phyloP scores from a whole-genome alignment of 2,888 invertebrate genomes.

The Byasa hedistus region DNA sequence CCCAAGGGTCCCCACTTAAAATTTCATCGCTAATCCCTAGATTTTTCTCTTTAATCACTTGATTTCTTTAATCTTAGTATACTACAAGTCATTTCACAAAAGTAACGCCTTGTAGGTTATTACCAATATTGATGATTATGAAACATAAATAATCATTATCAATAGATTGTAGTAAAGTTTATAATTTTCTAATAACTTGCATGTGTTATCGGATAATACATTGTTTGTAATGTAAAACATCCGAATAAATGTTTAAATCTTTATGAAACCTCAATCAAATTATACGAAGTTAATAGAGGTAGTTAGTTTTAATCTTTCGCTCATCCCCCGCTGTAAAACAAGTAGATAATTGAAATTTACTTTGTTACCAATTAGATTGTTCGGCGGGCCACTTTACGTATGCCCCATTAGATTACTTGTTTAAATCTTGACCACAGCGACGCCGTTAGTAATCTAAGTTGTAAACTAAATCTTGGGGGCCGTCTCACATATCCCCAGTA shows the following conservation, averaged over 20 bases:
- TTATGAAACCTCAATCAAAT: background rate
- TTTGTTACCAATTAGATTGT: slow-evolving; percentile 53
- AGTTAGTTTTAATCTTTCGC: slow-evolving; percentile 7
- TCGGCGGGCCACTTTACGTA: slow-evolving; percentile 55
- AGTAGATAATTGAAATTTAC: slow-evolving; percentile 45
- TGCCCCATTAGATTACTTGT: slow-evolving; percentile 67
- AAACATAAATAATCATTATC: too few species aligned
- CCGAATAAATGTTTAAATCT: too few species aligned
- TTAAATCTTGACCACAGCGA: slow-evolving; percentile 76
- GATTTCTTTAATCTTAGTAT: background rate
- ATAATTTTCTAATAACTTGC: background rate
- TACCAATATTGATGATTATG: too few species aligned
- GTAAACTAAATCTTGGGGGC: slow-evolving; percentile 76
- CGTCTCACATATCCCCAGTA: slow-evolving; percentile 76
- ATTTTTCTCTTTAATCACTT: background rate
- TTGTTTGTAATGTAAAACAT: too few species aligned
- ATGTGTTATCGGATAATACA: background rate
- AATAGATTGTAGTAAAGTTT: too few species aligned
- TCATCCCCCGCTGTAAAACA: slow-evolving; percentile 5
- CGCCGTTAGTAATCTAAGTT: slow-evolving; percentile 70
- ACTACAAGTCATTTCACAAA: too few species aligned
- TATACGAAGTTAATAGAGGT: slow-evolving; percentile 9
- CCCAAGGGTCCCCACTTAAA: background rate
- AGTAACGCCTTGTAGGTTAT: too few species aligned
- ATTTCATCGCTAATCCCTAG: background rate